A percentile compares a stretch with the other conserved stretches of the same genome.
Evolutionary conservation across 2,888 invertebrate genomes (phyloP).

Genomic region (Acleris sparsana): DNA sequence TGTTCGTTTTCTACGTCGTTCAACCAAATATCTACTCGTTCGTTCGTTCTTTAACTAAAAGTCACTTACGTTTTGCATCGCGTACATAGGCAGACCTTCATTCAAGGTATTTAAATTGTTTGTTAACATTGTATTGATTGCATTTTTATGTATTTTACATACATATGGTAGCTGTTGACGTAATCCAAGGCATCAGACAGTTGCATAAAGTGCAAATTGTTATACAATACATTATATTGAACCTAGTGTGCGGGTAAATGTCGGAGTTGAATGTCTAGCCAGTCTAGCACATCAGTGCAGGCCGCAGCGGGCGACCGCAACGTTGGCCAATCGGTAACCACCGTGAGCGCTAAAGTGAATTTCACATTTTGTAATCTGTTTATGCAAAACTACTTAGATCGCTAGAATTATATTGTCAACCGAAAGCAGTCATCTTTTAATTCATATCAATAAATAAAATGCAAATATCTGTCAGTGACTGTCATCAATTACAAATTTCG

Average conservation of each 20-base stretch:
- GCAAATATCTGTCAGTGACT: no score
- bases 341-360: conserved; percentile 14
- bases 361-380: conserved; percentile 7
- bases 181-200: conserved; percentile 43
- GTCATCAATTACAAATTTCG: no score
- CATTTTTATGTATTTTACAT: conserved; percentile 9
- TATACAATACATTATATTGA: conserved; percentile 52
- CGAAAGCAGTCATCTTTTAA: background rate
- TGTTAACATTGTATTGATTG: no score
- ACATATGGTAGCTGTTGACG: conserved; percentile 44
- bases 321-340: conserved; percentile 48
- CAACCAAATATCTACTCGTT: no score
- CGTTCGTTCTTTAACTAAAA: no score
- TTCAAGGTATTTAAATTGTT: no score
- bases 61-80: no score
- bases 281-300: conserved; percentile 20
- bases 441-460: background rate
- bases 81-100: no score
- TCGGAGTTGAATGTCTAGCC: conserved; percentile 31
- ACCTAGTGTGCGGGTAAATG: conserved; percentile 38
- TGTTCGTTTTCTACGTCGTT: no score
- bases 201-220: conserved; percentile 50
- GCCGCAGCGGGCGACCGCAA: conserved; percentile 46
- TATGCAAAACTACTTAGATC: background rate
- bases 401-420: background rate